Percentiles rank a stretch among this genome's conserved stretches.
Evolutionary conservation across 92 coral and sea anemone genomes (phyloP).

Genomic region (Porites divaricata): DNA sequence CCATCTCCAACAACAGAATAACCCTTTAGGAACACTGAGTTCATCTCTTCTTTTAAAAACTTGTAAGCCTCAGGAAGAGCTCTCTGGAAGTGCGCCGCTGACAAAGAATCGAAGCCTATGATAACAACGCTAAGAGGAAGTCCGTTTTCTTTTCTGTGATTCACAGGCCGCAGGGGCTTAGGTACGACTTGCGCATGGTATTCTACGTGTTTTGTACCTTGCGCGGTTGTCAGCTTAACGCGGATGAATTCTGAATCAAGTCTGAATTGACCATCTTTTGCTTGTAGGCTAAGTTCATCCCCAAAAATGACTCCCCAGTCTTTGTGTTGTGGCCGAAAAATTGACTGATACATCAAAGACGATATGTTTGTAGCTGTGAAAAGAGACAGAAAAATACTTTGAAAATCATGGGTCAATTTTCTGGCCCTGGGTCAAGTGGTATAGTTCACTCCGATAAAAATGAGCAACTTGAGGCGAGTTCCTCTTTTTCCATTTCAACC

Average conservation of each 20-base stretch:
- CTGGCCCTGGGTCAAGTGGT: too few relatives aligned
- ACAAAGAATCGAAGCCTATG: constrained; percentile 90
- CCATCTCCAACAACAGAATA: constrained; percentile 95
- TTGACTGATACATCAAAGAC: constrained; percentile 12
- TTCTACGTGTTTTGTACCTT: constrained; percentile 67
- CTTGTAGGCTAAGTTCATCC: constrained; percentile 6
- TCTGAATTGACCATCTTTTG: constrained; percentile 23
- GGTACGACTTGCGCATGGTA: constrained; percentile 88
- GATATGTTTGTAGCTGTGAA: constrained; percentile 4
- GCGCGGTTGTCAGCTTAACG: constrained; percentile 62
- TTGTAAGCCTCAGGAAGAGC: constrained; percentile 79
- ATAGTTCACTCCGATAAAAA: too few relatives aligned
- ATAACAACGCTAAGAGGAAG: constrained; percentile 83
- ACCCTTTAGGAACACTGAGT: constrained; percentile 79
- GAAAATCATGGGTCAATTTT: not conserved
- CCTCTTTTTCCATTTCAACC: too few relatives aligned
- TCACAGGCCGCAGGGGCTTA: constrained; percentile 40
- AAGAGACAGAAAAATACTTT: not conserved
- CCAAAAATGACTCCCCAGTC: constrained; percentile 77
- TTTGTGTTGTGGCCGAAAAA: constrained; percentile 36
- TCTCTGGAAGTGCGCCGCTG: constrained; percentile 83
- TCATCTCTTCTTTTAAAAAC: constrained; percentile 74
- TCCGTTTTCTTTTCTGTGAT: constrained; percentile 40
- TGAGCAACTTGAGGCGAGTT: too few relatives aligned
- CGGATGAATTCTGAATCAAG: constrained; percentile 83